A percentile compares a stretch with the other conserved stretches of the same genome.
Evolutionary conservation across 2,113 vertebrate genomes (phyloP).

Genomic region (Embiotoca jacksoni): DNA sequence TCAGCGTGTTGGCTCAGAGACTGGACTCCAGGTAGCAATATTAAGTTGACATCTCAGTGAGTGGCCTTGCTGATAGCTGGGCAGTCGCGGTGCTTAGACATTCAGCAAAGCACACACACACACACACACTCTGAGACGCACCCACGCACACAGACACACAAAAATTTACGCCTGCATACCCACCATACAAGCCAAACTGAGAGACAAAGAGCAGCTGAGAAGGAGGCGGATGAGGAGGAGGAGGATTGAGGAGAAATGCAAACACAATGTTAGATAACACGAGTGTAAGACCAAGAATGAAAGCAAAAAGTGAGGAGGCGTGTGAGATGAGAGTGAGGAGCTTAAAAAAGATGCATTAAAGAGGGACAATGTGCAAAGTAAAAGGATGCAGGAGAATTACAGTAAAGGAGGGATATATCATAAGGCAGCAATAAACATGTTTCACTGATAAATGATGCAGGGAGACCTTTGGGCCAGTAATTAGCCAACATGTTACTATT

Average conservation of each 20-base stretch:
- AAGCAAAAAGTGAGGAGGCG: slow-evolving; percentile 72
- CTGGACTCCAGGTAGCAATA: slow-evolving; percentile 31
- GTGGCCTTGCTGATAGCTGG: slow-evolving; percentile 9
- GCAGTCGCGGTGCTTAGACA: slow-evolving; percentile 33
- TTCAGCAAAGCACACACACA: slow-evolving; percentile 40
- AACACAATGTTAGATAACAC: slow-evolving; percentile 76
- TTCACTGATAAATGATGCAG: slow-evolving; percentile 49
- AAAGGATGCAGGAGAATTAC: slow-evolving; percentile 12
- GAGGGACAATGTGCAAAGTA: slow-evolving; percentile 61
- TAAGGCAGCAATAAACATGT: slow-evolving; percentile 42
- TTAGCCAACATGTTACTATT: slow-evolving; percentile 54
- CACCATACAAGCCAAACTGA: slow-evolving; percentile 49
- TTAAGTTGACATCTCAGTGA: slow-evolving; percentile 23
- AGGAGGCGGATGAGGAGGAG: slow-evolving; percentile 74
- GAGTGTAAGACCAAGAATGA: slow-evolving; percentile 70
- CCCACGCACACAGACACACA: slow-evolving; percentile 55
- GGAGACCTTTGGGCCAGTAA: slow-evolving; percentile 54
- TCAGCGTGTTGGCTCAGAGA: slow-evolving; percentile 18
- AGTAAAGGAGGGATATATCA: slow-evolving; percentile 12
- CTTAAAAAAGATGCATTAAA: slow-evolving; percentile 63
- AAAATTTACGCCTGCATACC: slow-evolving; percentile 49
- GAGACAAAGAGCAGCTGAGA: slow-evolving; percentile 78
- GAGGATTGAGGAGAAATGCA: slow-evolving; percentile 66
- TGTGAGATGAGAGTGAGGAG: slow-evolving; percentile 61
- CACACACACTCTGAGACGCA: slow-evolving; percentile 32